Conservation (phyloP, 2,888 invertebrate genomes). For the Drosophila phalerata region DNA sequence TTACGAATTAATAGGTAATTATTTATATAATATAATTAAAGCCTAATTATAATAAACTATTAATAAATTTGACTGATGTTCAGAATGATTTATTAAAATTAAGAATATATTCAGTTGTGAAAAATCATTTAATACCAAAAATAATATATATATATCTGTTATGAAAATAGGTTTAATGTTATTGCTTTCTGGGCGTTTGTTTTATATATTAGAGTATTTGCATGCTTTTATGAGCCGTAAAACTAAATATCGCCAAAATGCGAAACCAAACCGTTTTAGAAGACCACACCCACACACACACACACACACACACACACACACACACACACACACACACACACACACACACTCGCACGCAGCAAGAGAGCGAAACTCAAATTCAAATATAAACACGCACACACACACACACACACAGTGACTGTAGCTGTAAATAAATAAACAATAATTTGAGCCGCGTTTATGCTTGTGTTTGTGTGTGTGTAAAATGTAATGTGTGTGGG, state of each 20-base stretch:
- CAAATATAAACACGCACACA: slow-evolving; percentile 18
- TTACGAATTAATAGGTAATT: too few species aligned
- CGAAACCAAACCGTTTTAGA: slow-evolving; percentile 52
- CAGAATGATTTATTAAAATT: neutral
- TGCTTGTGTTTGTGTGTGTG: slow-evolving; percentile 18
- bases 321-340: too few species aligned
- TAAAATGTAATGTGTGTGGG: slow-evolving; percentile 45
- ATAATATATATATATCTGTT: neutral
- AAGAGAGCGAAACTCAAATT: slow-evolving; percentile 20
- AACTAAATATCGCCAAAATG: slow-evolving; percentile 31
- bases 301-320: slow-evolving; percentile 31
- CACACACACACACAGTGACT: slow-evolving; percentile 35
- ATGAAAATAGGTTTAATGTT: neutral
- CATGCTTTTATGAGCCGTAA: slow-evolving; percentile 25
- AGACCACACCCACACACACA: slow-evolving; percentile 39
- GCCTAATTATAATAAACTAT: neutral
- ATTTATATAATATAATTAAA: neutral
- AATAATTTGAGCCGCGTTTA: slow-evolving; percentile 68
- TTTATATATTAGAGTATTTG: slow-evolving; percentile 29
- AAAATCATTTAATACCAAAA: neutral
- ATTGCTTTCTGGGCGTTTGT: neutral
- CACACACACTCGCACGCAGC: neutral
- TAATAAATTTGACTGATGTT: neutral
- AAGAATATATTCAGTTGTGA: neutral
- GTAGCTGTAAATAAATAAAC: slow-evolving; percentile 74